phyloP scores from a whole-genome alignment of 2,113 vertebrate species.

The Mola mola region DNA sequence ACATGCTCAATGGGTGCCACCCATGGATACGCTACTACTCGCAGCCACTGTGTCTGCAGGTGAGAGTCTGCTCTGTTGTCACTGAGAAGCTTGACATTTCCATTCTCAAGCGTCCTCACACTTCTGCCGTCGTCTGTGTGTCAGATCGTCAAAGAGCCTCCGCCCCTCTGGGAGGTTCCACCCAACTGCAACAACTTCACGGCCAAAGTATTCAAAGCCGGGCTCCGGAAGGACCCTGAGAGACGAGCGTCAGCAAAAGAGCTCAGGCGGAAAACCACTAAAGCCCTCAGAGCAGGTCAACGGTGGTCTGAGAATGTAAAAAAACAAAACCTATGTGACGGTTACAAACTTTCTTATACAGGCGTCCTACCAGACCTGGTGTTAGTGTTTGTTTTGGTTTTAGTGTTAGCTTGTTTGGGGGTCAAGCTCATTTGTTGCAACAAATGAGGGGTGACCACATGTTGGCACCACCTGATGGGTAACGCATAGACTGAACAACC shows the following conservation, averaged over 20 bases:
- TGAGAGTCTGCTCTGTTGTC: conserved; percentile 51
- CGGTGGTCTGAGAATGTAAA: neutral
- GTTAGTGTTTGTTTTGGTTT: too few relatives aligned
- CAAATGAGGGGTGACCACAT: too few relatives aligned
- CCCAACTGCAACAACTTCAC: conserved; percentile 89
- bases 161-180: conserved; percentile 93
- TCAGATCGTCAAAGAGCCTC: conserved; percentile 92
- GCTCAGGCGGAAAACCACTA: conserved; percentile 81
- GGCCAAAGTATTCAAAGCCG: conserved; percentile 87
- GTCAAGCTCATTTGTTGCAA: too few relatives aligned
- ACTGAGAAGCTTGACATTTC: neutral
- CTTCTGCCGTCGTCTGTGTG: neutral
- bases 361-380: too few relatives aligned
- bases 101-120: neutral
- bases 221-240: conserved; percentile 88
- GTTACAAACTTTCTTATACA: too few relatives aligned
- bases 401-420: too few relatives aligned
- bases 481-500: too few relatives aligned
- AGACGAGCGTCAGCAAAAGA: conserved; percentile 83
- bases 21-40: conserved; percentile 92
- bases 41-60: conserved; percentile 94
- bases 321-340: too few relatives aligned
- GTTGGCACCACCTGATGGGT: too few relatives aligned
- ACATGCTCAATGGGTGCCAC: conserved; percentile 93
- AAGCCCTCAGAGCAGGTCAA: conserved; percentile 86